These are phyloP conservation scores for Melinaea menophilus DNA, from an alignment of 2,888 invertebrate species.

Conservation along the genomic window DNA sequence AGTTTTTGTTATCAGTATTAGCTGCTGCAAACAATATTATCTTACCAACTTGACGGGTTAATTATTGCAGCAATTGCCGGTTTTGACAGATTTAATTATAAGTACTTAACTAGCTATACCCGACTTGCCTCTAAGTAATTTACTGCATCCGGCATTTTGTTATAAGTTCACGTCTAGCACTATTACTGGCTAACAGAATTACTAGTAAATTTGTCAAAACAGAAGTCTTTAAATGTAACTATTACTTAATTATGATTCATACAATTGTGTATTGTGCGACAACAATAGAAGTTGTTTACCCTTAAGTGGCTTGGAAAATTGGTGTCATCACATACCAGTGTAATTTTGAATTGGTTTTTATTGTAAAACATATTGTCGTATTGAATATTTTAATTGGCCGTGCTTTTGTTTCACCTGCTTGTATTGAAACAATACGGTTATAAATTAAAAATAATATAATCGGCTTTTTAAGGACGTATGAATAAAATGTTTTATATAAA, in stretches of 20 bases:
- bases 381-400: conserved; percentile 16
- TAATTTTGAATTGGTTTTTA: conserved; percentile 32
- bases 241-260: conserved; percentile 16
- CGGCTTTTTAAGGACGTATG: too few relatives aligned
- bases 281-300: conserved; percentile 22
- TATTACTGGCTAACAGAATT: background rate
- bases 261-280: conserved; percentile 15
- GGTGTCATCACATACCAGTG: conserved; percentile 32
- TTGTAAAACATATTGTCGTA: conserved; percentile 10
- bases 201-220: background rate
- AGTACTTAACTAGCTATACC: conserved; percentile 11
- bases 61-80: conserved; percentile 23
- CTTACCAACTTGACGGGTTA: conserved; percentile 22
- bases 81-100: conserved; percentile 29
- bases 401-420: background rate
- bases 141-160: conserved; percentile 9
- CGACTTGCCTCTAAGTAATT: conserved; percentile 8
- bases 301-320: conserved; percentile 28
- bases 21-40: conserved; percentile 15
- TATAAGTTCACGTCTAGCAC: background rate
- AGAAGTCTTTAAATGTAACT: background rate
- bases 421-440: background rate
- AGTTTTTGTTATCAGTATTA: conserved; percentile 19
- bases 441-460: too few relatives aligned
- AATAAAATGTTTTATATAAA: too few relatives aligned